Evolutionary conservation across 1,140 invertebrate species (phyloP).

Genomic region (Drosophila erecta): DNA sequence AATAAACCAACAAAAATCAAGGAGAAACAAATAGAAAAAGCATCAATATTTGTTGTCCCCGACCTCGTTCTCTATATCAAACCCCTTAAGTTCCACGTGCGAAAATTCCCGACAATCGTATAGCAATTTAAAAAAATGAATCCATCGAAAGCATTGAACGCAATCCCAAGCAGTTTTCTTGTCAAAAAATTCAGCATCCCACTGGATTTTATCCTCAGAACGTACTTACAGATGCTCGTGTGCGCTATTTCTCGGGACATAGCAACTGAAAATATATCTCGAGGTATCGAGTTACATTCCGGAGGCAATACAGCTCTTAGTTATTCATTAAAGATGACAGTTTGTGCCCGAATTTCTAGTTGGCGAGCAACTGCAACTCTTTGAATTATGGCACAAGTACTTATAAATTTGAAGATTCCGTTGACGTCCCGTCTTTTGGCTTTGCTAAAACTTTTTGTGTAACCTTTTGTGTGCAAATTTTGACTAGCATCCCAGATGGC

Average conservation of each 20-base stretch:
- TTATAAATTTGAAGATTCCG: too few relatives aligned
- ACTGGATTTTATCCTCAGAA: slow-evolving; percentile 12
- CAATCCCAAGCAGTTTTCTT: slow-evolving; percentile 15
- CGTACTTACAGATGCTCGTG: slow-evolving; percentile 9
- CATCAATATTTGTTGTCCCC: slow-evolving; percentile 44
- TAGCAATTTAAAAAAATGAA: slow-evolving; percentile 24
- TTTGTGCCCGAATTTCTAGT: too few relatives aligned
- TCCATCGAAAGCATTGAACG: slow-evolving; percentile 31
- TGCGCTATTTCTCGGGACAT: slow-evolving; percentile 22
- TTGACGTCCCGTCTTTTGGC: neutral
- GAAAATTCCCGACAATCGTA: slow-evolving; percentile 21
- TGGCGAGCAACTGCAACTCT: too few relatives aligned
- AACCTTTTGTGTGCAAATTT: slow-evolving; percentile 20
- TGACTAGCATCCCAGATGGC: slow-evolving; percentile 17
- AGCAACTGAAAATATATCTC: slow-evolving; percentile 7
- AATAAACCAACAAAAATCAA: slow-evolving; percentile 43
- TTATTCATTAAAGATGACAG: neutral
- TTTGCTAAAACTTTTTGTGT: neutral
- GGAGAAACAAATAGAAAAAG: slow-evolving; percentile 42
- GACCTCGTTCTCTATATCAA: neutral
- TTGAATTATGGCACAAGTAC: too few relatives aligned
- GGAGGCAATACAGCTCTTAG: slow-evolving; percentile 2
- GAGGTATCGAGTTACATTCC: slow-evolving; percentile 44
- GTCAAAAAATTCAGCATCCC: slow-evolving; percentile 19
- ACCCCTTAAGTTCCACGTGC: slow-evolving; percentile 23